Evolutionary conservation across 2,888 invertebrate genomes (phyloP).

Genomic region (Heteromurus nitidus): DNA sequence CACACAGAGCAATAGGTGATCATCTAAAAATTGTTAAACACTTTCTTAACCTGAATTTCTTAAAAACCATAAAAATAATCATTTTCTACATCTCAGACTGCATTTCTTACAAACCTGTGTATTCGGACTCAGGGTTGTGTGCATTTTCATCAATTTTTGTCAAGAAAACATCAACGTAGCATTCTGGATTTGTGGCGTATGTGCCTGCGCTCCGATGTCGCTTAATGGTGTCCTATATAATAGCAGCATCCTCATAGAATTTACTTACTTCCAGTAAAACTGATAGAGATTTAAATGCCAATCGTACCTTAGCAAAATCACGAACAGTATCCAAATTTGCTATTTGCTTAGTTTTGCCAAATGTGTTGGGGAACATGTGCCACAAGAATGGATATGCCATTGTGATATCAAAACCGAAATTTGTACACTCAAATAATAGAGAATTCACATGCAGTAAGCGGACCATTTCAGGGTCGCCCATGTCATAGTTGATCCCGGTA

Average conservation of each 20-base stretch:
- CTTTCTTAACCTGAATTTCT: no score
- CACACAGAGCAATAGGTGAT: not conserved
- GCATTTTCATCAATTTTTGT: slow-evolving; percentile 34
- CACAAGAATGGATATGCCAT: slow-evolving; percentile 26
- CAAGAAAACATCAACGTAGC: slow-evolving; percentile 44
- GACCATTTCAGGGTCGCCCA: slow-evolving; percentile 24
- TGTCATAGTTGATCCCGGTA: slow-evolving; percentile 31
- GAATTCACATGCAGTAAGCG: slow-evolving; percentile 13
- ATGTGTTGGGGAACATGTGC: slow-evolving; percentile 16
- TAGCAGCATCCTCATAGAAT: not conserved
- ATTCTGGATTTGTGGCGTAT: slow-evolving; percentile 18
- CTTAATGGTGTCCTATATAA: slow-evolving; percentile 25
- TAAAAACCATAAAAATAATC: not conserved
- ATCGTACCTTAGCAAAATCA: not conserved
- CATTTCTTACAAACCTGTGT: slow-evolving; percentile 15
- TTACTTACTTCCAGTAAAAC: not conserved
- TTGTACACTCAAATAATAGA: not conserved
- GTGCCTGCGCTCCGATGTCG: not conserved
- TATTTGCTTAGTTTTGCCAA: not conserved
- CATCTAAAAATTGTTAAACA: slow-evolving; percentile 21
- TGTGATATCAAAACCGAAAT: slow-evolving; percentile 24
- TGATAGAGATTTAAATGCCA: not conserved
- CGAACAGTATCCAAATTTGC: not conserved
- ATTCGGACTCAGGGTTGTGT: slow-evolving; percentile 11
- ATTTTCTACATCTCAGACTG: not conserved